Base-by-base conservation (phyloP, 2,888 invertebrate species). In the Dasysyrphus albostriatus region DNA sequence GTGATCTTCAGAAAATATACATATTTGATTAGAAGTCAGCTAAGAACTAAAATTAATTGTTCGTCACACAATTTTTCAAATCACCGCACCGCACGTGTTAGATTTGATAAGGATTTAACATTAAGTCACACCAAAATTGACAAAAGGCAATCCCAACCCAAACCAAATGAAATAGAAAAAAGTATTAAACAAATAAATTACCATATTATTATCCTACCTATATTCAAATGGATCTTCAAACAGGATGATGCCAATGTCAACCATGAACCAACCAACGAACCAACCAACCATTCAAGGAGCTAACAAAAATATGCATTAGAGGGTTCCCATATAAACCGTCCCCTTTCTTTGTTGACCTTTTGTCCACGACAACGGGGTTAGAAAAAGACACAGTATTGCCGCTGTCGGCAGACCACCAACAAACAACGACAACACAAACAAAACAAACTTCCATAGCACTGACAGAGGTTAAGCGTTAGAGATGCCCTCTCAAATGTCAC, bases 401-500 rank as follows among this genome's bases (percentile, higher is more conserved):
- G 70, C 56, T 78, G 77, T 82, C 82, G 69, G 78, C 77, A 73
- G 75, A 76, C 84, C 80, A 75, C 70, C 84, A 67, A 70, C 78
- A 65, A 84, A 76, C 84, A 58, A 76, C 51, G 59, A 72, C 44
- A 61, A 61, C 42, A 65, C 63, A 80, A 76, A 82, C 82, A 81
- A 85, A 81, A 85, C 77, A 78, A 87, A 82, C 77, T 78, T 24
- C 56, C 59, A 14, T 24, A 12, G 24, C 51, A 42, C 58, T 77
- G 77, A 49, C 69, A 70, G 59, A 39, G 39, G 54, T 67, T 67
- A 67, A 67, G 65, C 47, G 49, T 67, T 67, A 49, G 65, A 67
- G 65, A 67, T 49, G 49, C 49, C 34, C 49, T 49, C 34, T 67
- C 29, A 67, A 67, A 34, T 67, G 65, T 67, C 65, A 67, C 49